Percentiles rank a stretch among this genome's conserved stretches.
Evolutionary conservation across 92 coral and sea anemone species (phyloP).

Genomic region (Nematostella vectensis): DNA sequence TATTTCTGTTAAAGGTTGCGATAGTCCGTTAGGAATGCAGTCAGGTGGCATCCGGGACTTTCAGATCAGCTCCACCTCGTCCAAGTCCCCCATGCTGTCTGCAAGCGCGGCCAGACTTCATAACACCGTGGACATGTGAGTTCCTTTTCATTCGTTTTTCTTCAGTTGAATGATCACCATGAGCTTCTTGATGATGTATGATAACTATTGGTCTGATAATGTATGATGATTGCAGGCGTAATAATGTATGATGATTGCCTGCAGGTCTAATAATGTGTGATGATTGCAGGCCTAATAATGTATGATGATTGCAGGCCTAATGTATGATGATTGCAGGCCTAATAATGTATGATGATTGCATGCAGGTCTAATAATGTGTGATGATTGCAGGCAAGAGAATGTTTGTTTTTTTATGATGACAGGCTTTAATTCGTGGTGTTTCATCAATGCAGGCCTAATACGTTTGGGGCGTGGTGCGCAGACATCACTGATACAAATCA

Average conservation of each 20-base stretch:
- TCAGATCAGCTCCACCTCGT: slow-evolving; percentile 41
- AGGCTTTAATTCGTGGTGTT: too few relatives aligned
- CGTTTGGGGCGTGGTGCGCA: slow-evolving; percentile 79
- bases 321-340: background rate
- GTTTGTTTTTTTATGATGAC: too few relatives aligned
- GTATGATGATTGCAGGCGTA: background rate
- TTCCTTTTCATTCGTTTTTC: too few relatives aligned
- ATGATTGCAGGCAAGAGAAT: background rate
- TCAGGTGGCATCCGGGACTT: slow-evolving; percentile 26
- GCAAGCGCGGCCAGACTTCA: slow-evolving; percentile 25
- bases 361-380: background rate
- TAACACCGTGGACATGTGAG: slow-evolving; percentile 10
- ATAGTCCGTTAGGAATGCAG: slow-evolving; percentile 39
- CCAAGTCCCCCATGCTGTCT: background rate
- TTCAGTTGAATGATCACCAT: too few relatives aligned
- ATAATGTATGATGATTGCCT: background rate
- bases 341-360: background rate
- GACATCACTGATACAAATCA: slow-evolving; percentile 23
- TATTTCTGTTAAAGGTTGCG: slow-evolving; percentile 17
- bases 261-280: too few relatives aligned
- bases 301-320: too few relatives aligned
- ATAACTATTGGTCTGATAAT: too few relatives aligned
- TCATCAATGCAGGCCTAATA: slow-evolving; percentile 11
- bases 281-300: too few relatives aligned
- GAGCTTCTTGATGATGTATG: too few relatives aligned